These are phyloP conservation scores for Cebus imitator DNA, from an alignment of 2,113 vertebrate species.

Conservation along the genomic window DNA sequence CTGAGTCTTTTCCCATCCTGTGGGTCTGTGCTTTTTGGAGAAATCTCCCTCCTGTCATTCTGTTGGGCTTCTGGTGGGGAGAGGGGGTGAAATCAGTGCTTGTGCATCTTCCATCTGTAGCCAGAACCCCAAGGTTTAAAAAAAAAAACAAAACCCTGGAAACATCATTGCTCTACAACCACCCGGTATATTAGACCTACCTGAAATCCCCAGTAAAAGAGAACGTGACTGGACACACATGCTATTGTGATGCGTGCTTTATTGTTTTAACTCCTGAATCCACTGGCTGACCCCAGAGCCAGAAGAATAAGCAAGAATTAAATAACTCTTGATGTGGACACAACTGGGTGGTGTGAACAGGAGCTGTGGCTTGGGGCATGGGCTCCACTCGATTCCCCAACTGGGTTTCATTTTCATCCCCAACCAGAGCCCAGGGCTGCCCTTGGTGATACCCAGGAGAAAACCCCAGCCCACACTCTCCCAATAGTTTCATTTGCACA, in stretches of 20 bases:
- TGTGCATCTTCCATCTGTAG: not conserved
- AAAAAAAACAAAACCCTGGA: not conserved
- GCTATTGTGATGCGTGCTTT: not conserved
- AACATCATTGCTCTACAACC: not conserved
- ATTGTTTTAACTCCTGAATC: not conserved
- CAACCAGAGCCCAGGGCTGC: not conserved
- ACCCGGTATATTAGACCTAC: not conserved
- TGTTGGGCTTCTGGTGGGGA: not conserved
- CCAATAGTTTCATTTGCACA: too few relatives aligned
- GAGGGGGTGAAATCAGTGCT: not conserved
- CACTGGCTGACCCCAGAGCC: not conserved
- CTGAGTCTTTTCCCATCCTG: too few relatives aligned
- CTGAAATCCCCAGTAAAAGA: not conserved
- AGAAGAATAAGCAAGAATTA: not conserved
- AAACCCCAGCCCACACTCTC: not conserved
- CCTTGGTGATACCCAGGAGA: not conserved
- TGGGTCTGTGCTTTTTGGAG: not conserved
- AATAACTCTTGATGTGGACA: not conserved
- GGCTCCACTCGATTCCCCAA: too few relatives aligned
- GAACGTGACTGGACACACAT: not conserved
- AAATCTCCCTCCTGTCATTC: not conserved
- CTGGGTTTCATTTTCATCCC: not conserved
- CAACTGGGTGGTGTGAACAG: not conserved
- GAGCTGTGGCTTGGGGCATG: accelerated
- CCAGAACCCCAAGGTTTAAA: not conserved